Base-by-base conservation (phyloP, 1,140 invertebrate species). In the Trypoxylus dichotomus region DNA sequence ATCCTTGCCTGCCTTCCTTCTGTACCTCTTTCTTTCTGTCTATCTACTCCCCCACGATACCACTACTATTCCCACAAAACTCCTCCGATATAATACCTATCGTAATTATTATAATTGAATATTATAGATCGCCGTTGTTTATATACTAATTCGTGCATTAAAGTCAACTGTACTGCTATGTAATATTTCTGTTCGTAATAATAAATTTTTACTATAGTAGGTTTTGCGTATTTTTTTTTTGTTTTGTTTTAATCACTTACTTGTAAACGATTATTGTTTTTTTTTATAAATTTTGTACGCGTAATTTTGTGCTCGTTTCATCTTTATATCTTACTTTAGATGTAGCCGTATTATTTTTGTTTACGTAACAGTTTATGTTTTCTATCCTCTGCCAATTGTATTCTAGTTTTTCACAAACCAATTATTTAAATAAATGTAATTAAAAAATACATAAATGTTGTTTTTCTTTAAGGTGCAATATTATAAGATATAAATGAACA, bases 151-250 rank as follows among this genome's bases (percentile, higher is more conserved):
- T 68, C 29, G 54, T 77, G 68, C 41, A 43, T 77, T 77, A 73
- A 77, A 63, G n/a, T 58, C 47, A 78, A 73, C 77, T 78, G 77
- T 75, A 78, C 71, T 58, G 71, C 77, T 78, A 78, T 78, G 72
- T 74, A 75, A 78, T 71, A 76, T 75, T 75, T 75, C 60, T 78
- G 73, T 75, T 74, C 74, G 68, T 75, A 78, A 60, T 71, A 78
- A 54, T 74, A 78, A 78, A 74, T 78, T 78, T 78, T 78, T 74
- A 77, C 54, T 78, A 78, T 78, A 78, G 73, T 13, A 47, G 73
- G 60, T 78, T 73, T 25, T 21, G 29, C 10, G 74, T 75, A 25
- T 75, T 47, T 54, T 75, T 13, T 37, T 74, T 41, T 43, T 41
- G 10, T 37, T 74, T 41, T 75, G 21, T 75, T 75, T 54, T 41